Evolutionary conservation across 2,113 vertebrate genomes (phyloP).

Genomic region (Zosterops borbonicus): DNA sequence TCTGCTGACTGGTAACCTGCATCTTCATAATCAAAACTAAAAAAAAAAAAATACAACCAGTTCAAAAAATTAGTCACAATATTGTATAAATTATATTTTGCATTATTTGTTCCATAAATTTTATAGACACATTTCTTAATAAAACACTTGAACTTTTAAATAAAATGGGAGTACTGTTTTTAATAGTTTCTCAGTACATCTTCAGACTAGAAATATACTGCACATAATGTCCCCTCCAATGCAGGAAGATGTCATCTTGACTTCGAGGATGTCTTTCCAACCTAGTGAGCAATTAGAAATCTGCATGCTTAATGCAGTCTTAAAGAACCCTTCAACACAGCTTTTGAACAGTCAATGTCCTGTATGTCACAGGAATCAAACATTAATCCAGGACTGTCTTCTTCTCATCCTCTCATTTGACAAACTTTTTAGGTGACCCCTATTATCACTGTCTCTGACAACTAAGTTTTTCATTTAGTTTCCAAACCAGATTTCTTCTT

Average conservation of each 20-base stretch:
- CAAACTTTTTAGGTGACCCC: not conserved
- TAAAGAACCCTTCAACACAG: not conserved
- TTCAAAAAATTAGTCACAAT: not conserved
- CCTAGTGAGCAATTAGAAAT: not conserved
- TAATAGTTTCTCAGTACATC: not conserved
- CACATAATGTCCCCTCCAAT: not conserved
- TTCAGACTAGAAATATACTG: not conserved
- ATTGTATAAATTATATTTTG: not conserved
- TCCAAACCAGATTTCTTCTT: not conserved
- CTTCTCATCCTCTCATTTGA: not conserved
- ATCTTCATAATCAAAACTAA: conserved; percentile 96
- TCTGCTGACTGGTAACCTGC: conserved; percentile 90
- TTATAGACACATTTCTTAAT: not conserved
- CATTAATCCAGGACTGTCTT: not conserved
- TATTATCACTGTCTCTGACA: not conserved
- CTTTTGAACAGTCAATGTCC: not conserved
- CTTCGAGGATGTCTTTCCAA: not conserved
- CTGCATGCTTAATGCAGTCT: not conserved
- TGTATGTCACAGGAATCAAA: not conserved
- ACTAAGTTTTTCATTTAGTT: not conserved
- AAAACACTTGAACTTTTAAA: not conserved
- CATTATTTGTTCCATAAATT: not conserved
- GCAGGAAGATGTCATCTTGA: not conserved
- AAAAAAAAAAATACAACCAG: not conserved
- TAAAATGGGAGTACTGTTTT: not conserved